Evolutionary conservation across 2,113 vertebrate species (phyloP).

Genomic region (Illadopsis cleaveri): DNA sequence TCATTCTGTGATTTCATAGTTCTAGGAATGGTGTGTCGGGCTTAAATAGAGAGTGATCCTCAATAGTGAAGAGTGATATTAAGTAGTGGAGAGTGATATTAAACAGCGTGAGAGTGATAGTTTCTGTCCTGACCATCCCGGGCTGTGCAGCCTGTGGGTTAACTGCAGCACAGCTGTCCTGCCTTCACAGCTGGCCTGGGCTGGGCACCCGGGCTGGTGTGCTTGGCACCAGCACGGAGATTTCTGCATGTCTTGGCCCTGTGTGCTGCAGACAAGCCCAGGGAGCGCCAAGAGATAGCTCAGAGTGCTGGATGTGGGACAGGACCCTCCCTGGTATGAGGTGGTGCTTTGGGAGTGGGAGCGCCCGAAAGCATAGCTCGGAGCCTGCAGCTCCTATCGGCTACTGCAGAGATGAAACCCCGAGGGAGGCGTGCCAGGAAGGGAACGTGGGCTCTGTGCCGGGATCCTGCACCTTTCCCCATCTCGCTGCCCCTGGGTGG

Average conservation of each 20-base stretch:
- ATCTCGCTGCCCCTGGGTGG: neutral
- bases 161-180: neutral
- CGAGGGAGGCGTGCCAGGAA: fast-evolving
- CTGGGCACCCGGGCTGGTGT: neutral
- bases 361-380: neutral
- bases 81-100: neutral
- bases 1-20: neutral
- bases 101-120: fast-evolving
- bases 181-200: neutral
- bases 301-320: neutral
- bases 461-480: neutral
- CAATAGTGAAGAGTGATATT: neutral
- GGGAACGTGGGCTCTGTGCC: neutral
- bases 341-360: neutral
- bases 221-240: neutral
- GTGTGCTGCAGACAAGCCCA: neutral
- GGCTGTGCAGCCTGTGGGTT: fast-evolving
- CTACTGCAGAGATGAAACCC: neutral
- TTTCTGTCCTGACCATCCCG: fast-evolving
- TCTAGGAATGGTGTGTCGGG: neutral
- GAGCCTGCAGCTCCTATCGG: neutral
- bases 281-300: neutral
- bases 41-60: neutral
- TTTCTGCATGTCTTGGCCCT: neutral
- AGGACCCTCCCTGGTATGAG: neutral